phyloP scores from a whole-genome alignment of 1,140 invertebrate species.

The Eumeta japonica region DNA sequence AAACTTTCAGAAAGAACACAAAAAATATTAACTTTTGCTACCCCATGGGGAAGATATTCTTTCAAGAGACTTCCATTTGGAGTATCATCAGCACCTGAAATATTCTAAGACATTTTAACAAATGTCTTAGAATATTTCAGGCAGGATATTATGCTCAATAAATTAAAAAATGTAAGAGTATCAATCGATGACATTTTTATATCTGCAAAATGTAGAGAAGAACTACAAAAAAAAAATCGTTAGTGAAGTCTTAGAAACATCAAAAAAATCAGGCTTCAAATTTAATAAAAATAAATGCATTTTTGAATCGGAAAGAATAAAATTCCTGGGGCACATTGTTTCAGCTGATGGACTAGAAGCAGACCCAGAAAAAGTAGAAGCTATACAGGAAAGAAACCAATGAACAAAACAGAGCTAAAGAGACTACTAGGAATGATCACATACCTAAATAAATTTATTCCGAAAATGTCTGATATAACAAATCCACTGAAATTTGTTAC shows the following conservation, averaged over 20 bases:
- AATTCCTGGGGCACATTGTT: constrained; percentile 42
- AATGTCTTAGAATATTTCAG: no score
- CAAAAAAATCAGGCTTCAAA: neutral
- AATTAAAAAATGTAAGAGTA: no score
- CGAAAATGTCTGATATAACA: constrained; percentile 19
- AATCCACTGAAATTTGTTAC: constrained; percentile 19
- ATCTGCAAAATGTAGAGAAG: no score
- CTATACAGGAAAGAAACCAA: constrained; percentile 23
- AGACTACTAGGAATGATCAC: constrained; percentile 38
- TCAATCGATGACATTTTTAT: no score
- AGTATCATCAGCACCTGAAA: no score
- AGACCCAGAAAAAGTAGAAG: constrained; percentile 34
- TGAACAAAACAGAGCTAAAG: constrained; percentile 24
- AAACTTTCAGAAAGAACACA: no score
- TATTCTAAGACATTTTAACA: no score
- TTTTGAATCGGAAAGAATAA: constrained; percentile 22
- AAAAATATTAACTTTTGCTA: no score
- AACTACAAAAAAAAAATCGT: no score
- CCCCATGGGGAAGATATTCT: no score
- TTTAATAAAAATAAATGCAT: constrained; percentile 26
- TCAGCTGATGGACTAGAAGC: constrained; percentile 28
- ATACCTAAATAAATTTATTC: constrained; percentile 37
- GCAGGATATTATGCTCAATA: no score
- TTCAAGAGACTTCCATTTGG: no score
- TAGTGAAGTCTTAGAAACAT: neutral